phyloP scores from a whole-genome alignment of 2,797 vertebrate genomes.

The Numenius phaeopus region DNA sequence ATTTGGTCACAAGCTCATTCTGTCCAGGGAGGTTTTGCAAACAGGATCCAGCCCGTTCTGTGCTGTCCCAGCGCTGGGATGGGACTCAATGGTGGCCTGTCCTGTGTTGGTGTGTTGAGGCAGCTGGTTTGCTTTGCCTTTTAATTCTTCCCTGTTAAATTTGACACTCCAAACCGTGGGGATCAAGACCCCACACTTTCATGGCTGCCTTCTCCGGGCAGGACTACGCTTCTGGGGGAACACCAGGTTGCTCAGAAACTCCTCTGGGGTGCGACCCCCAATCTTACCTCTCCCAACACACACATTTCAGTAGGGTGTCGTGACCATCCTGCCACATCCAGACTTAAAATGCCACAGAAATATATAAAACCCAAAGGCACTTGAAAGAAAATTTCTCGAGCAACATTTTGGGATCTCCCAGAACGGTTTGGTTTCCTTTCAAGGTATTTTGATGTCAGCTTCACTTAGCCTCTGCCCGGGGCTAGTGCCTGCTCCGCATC shows the following conservation, averaged over 20 bases:
- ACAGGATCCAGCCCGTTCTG: background rate
- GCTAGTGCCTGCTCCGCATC: background rate
- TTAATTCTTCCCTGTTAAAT: background rate
- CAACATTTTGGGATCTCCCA: slow-evolving; percentile 4
- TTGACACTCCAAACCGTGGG: background rate
- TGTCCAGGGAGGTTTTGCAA: background rate
- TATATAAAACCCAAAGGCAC: background rate
- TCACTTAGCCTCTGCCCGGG: slow-evolving; percentile 2
- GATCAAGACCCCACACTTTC: accelerated
- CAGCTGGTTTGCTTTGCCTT: background rate
- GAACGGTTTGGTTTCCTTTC: background rate
- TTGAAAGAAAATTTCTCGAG: background rate
- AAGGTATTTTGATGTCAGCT: slow-evolving; percentile 7
- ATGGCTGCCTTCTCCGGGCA: background rate
- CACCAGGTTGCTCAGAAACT: background rate
- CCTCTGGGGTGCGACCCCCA: accelerated
- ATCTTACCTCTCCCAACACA: accelerated
- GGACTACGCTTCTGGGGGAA: background rate
- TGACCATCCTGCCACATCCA: background rate
- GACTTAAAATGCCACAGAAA: background rate
- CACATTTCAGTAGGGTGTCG: accelerated
- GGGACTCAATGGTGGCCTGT: background rate
- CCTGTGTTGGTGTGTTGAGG: accelerated
- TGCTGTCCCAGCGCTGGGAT: background rate
- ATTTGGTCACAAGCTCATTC: accelerated